Evolutionary conservation across 1,140 invertebrate genomes (phyloP).

Genomic region (Drosophila ogumai): DNA sequence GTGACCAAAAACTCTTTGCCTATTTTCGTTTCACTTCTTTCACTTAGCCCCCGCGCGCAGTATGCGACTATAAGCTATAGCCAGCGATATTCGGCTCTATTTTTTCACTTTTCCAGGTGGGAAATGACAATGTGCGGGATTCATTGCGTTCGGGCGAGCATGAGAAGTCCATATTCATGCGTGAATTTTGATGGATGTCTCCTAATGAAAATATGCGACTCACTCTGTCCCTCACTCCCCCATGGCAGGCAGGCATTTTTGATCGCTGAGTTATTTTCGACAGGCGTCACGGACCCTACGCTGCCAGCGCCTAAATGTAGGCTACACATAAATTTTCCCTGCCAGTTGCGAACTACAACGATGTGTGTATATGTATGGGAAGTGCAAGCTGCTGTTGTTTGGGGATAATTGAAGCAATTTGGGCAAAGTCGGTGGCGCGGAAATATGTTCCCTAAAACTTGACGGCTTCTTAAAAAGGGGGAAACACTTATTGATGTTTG

Average conservation of each 20-base stretch:
- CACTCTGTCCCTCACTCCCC: neutral
- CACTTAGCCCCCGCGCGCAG: neutral
- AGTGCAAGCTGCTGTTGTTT: constrained; percentile 50
- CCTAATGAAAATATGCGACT: constrained; percentile 72
- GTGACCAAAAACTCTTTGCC: constrained; percentile 78
- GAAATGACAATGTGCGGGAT: constrained; percentile 62
- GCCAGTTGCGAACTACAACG: neutral
- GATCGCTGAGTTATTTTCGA: constrained; percentile 60
- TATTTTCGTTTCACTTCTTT: constrained; percentile 29
- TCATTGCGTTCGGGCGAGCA: constrained; percentile 51
- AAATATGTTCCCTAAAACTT: constrained; percentile 14
- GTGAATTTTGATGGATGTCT: constrained; percentile 78
- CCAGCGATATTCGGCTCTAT: constrained; percentile 39
- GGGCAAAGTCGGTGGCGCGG: constrained; percentile 18
- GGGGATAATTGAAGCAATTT: constrained; percentile 66
- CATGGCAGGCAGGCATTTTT: constrained; percentile 35
- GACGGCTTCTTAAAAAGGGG: neutral
- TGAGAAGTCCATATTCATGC: constrained; percentile 57
- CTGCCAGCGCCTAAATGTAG: constrained; percentile 59
- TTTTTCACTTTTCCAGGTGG: constrained; percentile 24
- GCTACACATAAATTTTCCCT: constrained; percentile 55
- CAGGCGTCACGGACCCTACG: constrained; percentile 29
- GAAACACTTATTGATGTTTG: constrained; percentile 13
- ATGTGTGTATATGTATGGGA: neutral
- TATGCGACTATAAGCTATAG: constrained; percentile 26